Evolutionary conservation across 2,113 vertebrate genomes (phyloP).

Genomic region (Rhabdornis inornatus): DNA sequence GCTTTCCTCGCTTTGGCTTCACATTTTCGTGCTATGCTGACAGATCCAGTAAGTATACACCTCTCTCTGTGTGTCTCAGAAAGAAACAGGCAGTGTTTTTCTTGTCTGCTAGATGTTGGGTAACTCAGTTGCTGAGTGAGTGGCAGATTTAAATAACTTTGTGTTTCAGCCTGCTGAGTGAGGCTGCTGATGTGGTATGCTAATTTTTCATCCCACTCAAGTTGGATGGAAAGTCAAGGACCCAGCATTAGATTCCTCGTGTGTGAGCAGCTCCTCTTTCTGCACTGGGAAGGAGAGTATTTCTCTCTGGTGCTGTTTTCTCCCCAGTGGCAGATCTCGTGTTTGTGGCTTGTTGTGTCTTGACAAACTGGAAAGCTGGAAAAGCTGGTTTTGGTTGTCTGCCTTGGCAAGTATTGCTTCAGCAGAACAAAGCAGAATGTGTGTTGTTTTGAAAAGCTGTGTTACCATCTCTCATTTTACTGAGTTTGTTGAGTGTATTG

Average conservation of each 20-base stretch:
- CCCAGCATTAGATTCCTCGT: background rate
- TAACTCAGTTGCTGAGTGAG: background rate
- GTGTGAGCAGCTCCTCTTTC: background rate
- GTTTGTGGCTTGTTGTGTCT: slow-evolving; percentile 9
- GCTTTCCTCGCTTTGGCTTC: slow-evolving; percentile 94
- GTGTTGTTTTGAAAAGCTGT: background rate
- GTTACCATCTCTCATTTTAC: background rate
- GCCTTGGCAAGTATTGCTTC: background rate
- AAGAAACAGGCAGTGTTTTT: background rate
- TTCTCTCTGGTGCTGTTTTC: background rate
- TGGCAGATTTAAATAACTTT: slow-evolving; percentile 25
- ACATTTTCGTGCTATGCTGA: slow-evolving; percentile 94
- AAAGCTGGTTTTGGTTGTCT: slow-evolving; percentile 31
- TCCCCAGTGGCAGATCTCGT: background rate
- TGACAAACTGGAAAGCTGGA: slow-evolving; percentile 47
- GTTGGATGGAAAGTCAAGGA: background rate
- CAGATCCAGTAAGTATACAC: slow-evolving; percentile 90
- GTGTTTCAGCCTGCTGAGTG: background rate
- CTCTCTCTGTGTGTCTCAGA: background rate
- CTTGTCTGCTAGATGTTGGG: slow-evolving; percentile 23
- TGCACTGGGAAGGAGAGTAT: background rate
- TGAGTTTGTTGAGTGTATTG: background rate
- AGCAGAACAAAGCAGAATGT: background rate
- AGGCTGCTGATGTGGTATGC: slow-evolving; percentile 17
- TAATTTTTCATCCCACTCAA: slow-evolving; percentile 15